A percentile compares a stretch with the other conserved stretches of the same genome.
Evolutionary conservation across 2,888 invertebrate species (phyloP).

Genomic region (Coenonympha glycerion): DNA sequence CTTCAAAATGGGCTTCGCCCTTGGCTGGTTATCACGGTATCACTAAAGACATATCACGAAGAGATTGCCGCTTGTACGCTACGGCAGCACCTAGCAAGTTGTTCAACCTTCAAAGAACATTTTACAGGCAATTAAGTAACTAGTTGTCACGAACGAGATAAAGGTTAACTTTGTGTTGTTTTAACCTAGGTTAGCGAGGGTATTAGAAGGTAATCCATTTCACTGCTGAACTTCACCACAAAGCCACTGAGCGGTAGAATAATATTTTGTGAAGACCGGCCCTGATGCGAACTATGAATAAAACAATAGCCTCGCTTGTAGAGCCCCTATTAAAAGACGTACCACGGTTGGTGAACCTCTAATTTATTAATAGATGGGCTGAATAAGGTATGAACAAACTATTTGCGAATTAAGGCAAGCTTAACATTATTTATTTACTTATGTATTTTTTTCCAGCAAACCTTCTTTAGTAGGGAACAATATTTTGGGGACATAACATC

Average conservation of each 20-base stretch:
- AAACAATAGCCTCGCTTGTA: constrained; percentile 10
- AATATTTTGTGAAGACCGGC: constrained; percentile 20
- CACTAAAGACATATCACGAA: no score
- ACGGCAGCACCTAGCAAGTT: no score
- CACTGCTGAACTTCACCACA: constrained; percentile 9
- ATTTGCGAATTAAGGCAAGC: no score
- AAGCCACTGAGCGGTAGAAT: constrained; percentile 17
- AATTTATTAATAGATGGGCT: constrained; percentile 3
- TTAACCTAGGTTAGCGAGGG: constrained; percentile 10
- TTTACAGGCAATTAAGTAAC: no score
- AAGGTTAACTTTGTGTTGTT: not conserved
- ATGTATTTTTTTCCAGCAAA: no score
- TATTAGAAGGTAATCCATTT: constrained; percentile 18
- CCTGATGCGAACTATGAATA: constrained; percentile 20
- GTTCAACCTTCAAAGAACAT: no score
- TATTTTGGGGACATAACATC: no score
- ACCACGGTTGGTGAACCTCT: not conserved
- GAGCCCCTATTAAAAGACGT: constrained; percentile 3
- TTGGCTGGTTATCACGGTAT: no score
- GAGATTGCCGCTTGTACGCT: no score
- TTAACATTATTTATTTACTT: not conserved
- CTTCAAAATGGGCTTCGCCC: no score
- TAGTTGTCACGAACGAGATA: not conserved
- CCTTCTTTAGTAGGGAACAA: no score
- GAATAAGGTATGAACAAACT: no score